These are phyloP conservation scores for Lasiommata megera DNA, from an alignment of 2,888 invertebrate genomes.

Conservation along the genomic window DNA sequence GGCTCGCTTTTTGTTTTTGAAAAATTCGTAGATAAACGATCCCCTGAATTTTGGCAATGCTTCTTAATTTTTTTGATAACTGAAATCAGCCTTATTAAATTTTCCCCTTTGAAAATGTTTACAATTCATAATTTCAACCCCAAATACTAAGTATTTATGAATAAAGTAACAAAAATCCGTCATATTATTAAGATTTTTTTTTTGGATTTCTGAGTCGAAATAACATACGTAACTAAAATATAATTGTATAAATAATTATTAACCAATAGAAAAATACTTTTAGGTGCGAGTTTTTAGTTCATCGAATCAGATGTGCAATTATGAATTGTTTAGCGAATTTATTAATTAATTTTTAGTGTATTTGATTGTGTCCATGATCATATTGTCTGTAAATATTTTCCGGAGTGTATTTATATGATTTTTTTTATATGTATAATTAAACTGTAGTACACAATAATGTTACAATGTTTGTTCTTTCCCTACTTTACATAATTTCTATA, in stretches of 20 bases:
- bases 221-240: slow-evolving; percentile 77
- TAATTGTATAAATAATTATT: slow-evolving; percentile 67
- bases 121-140: slow-evolving; percentile 33
- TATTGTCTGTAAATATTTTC: slow-evolving; percentile 75
- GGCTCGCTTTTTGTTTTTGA: slow-evolving; percentile 58
- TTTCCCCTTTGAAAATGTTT: slow-evolving; percentile 28
- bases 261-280: slow-evolving; percentile 71
- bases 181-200: slow-evolving; percentile 67
- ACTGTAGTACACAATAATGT: slow-evolving; percentile 49
- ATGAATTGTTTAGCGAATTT: slow-evolving; percentile 72
- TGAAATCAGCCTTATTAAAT: slow-evolving; percentile 23
- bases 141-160: slow-evolving; percentile 33
- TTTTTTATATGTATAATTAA: slow-evolving; percentile 53
- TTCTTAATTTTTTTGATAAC: slow-evolving; percentile 54
- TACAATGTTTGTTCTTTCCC: slow-evolving; percentile 35
- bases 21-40: slow-evolving; percentile 43
- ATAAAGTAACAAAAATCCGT: slow-evolving; percentile 64
- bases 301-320: slow-evolving; percentile 62
- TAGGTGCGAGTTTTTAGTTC: slow-evolving; percentile 68
- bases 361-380: slow-evolving; percentile 56
- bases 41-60: slow-evolving; percentile 66
- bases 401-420: slow-evolving; percentile 60
- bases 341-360: slow-evolving; percentile 59
- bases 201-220: slow-evolving; percentile 65
- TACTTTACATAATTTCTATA: slow-evolving; percentile 37